These are phyloP conservation scores for Chitala chitala DNA, from an alignment of 2,113 vertebrate species.

Conservation along the genomic window DNA sequence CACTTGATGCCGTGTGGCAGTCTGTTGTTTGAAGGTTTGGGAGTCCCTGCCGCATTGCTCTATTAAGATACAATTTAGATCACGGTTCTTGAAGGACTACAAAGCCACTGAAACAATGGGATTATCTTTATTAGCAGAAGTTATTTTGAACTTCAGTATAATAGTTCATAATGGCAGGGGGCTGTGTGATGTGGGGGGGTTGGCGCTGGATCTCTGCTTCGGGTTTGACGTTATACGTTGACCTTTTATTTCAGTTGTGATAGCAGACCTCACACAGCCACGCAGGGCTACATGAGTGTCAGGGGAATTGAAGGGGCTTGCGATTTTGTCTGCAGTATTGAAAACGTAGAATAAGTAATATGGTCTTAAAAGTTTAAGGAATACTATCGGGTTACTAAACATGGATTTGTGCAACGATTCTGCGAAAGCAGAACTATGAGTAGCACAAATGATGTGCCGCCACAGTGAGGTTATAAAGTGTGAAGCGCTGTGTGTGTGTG, in stretches of 20 bases:
- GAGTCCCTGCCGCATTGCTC: constrained; percentile 30
- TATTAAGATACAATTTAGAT: constrained; percentile 38
- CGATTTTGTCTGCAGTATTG: too few species aligned
- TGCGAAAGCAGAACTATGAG: too few species aligned
- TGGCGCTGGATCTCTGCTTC: not conserved
- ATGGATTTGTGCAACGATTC: too few species aligned
- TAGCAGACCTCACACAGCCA: not conserved
- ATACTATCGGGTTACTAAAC: too few species aligned
- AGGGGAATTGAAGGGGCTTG: too few species aligned
- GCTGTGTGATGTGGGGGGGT: constrained; percentile 13
- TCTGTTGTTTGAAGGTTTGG: constrained; percentile 20
- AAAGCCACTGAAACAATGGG: constrained; percentile 31
- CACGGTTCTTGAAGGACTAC: constrained; percentile 14
- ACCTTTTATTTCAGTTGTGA: not conserved
- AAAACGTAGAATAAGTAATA: too few species aligned
- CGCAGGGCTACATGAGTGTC: too few species aligned
- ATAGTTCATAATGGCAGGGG: constrained; percentile 2
- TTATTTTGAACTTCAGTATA: not conserved
- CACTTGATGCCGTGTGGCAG: constrained; percentile 3
- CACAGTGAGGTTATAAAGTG: too few species aligned
- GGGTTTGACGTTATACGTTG: not conserved
- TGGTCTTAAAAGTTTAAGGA: too few species aligned
- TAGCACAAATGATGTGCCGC: too few species aligned
- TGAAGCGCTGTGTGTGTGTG: too few species aligned
- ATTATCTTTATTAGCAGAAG: constrained; percentile 16